phyloP scores from a whole-genome alignment of 2,888 invertebrate species.

The Melolontha melolontha region DNA sequence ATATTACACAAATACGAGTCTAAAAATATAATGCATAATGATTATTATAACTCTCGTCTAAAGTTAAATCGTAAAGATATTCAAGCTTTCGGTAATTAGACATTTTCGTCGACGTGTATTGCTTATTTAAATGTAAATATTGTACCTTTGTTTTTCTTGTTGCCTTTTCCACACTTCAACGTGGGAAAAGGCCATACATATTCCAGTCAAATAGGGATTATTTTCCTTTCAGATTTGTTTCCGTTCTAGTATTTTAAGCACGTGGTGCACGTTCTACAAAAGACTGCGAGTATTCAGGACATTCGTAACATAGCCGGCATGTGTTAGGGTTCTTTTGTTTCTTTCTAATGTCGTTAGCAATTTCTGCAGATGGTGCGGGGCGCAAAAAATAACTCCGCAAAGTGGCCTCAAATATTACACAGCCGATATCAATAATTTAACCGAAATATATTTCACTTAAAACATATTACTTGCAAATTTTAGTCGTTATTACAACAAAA shows the following conservation, averaged over 20 bases:
- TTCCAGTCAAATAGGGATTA: constrained; percentile 34
- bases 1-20: too few relatives aligned
- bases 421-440: constrained; percentile 15
- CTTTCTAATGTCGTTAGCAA: constrained; percentile 35
- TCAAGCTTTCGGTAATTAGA: too few relatives aligned
- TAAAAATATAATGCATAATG: too few relatives aligned
- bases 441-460: too few relatives aligned
- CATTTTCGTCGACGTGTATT: neutral
- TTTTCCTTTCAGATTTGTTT: constrained; percentile 36
- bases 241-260: constrained; percentile 31
- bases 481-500: neutral
- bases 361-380: constrained; percentile 25
- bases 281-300: constrained; percentile 23
- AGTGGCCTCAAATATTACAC: constrained; percentile 24
- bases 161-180: too few relatives aligned
- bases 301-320: constrained; percentile 23
- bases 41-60: too few relatives aligned
- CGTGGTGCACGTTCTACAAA: constrained; percentile 24
- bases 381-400: constrained; percentile 16
- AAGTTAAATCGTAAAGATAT: too few relatives aligned
- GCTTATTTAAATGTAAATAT: constrained; percentile 34
- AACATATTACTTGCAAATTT: too few relatives aligned
- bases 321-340: constrained; percentile 30
- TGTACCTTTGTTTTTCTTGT: neutral
- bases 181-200: constrained; percentile 15